These are phyloP conservation scores for Drosophila sucinea DNA, from an alignment of 1,140 invertebrate species.

Conservation along the genomic window DNA sequence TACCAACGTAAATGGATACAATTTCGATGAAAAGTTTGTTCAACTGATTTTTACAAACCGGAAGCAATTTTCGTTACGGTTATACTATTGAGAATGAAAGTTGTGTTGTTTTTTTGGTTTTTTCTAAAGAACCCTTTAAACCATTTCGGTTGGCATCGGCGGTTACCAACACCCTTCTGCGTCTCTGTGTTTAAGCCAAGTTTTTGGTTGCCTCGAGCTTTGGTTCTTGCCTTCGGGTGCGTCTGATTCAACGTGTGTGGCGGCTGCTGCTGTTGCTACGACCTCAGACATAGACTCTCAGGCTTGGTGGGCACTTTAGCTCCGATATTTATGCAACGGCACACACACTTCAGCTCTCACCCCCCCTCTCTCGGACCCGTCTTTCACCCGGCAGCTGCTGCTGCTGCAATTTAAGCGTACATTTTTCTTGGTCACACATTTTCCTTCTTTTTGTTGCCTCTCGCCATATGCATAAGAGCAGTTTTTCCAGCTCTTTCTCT, in stretches of 20 bases:
- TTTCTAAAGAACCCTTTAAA: no score
- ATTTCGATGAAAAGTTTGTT: no score
- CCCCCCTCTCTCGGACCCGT: conserved; percentile 12
- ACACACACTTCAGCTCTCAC: conserved; percentile 64
- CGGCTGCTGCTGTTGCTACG: conserved; percentile 47
- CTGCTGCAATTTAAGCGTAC: conserved; percentile 76
- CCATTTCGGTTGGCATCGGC: no score
- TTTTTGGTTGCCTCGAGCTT: conserved; percentile 50
- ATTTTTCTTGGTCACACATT: conserved; percentile 78
- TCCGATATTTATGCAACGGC: conserved; percentile 79
- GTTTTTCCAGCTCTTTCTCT: conserved; percentile 66
- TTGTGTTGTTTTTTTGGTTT: no score
- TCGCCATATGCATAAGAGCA: conserved; percentile 65
- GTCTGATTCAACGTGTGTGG: conserved; percentile 67
- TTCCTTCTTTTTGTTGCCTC: conserved; percentile 38
- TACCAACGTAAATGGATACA: no score
- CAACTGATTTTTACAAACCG: no score
- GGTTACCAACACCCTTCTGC: no score
- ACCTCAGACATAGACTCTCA: conserved; percentile 55
- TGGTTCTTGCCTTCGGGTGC: conserved; percentile 20
- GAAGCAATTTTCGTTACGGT: no score
- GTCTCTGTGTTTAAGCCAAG: conserved; percentile 72
- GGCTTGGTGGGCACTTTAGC: conserved; percentile 67
- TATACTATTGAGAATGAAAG: no score
- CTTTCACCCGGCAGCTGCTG: conserved; percentile 20